These are phyloP conservation scores for Sphaeramia orbicularis DNA, from an alignment of 2,797 vertebrate genomes.

Conservation along the genomic window DNA sequence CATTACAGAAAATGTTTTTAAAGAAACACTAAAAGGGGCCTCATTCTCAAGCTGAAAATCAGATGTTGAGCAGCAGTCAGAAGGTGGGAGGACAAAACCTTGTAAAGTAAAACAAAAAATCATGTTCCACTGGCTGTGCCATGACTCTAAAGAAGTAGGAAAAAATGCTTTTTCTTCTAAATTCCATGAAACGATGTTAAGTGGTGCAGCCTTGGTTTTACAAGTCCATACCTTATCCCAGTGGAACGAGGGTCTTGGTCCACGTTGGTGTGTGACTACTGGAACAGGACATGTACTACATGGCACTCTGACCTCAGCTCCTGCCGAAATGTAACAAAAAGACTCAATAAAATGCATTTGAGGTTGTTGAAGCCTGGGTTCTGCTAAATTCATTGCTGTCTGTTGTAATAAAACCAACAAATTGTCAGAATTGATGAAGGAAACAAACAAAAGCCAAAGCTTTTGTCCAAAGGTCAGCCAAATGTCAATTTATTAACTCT, in stretches of 20 bases:
- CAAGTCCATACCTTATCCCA: conserved; percentile 44
- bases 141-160: conserved; percentile 46
- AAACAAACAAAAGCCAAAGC: conserved; percentile 3
- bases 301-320: conserved; percentile 31
- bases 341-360: conserved; percentile 18
- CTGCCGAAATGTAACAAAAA: conserved; percentile 33
- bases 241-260: conserved; percentile 23
- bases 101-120: conserved; percentile 53
- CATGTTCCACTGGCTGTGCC: conserved; percentile 40
- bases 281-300: conserved; percentile 20
- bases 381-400: conserved; percentile 23
- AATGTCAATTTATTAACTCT: conserved; percentile 51
- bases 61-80: conserved; percentile 46
- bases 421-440: conserved; percentile 20
- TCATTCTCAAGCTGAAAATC: conserved; percentile 36
- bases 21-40: conserved; percentile 23
- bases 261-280: conserved; percentile 20
- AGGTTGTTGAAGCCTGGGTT: conserved; percentile 12
- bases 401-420: conserved; percentile 32
- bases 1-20: conserved; percentile 26
- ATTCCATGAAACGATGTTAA: conserved; percentile 62
- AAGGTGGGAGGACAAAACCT: conserved; percentile 21
- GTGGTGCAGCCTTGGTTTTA: conserved; percentile 49
- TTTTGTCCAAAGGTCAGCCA: conserved; percentile 56
- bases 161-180: conserved; percentile 40